Conservation (phyloP, 2,113 vertebrate species). For the Marmota monax region DNA sequence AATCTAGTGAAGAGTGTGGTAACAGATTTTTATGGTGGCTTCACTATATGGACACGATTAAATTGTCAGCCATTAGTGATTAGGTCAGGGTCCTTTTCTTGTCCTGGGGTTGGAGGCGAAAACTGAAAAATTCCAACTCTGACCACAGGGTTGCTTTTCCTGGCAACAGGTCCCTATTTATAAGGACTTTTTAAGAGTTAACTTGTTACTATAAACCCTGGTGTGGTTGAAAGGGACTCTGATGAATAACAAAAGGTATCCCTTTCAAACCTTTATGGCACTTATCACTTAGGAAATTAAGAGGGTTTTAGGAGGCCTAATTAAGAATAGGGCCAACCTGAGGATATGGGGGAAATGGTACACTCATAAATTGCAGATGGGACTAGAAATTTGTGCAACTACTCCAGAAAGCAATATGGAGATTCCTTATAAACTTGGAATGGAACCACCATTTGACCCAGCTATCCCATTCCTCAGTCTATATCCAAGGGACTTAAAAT, state of each 20-base stretch:
- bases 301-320: background rate
- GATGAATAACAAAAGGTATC: background rate
- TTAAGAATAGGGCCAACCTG: background rate
- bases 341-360: too few relatives aligned
- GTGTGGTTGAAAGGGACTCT: background rate
- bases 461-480: too few relatives aligned
- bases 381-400: too few relatives aligned
- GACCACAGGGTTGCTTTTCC: background rate
- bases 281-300: slow-evolving; percentile 10
- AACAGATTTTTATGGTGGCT: background rate
- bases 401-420: too few relatives aligned
- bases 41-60: background rate
- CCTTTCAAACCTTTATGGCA: background rate
- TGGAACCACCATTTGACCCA: too few relatives aligned
- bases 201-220: background rate
- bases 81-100: background rate
- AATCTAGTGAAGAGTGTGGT: background rate
- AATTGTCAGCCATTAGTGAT: background rate
- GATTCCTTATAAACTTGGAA: too few relatives aligned
- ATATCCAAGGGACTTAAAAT: too few relatives aligned
- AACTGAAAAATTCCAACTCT: background rate
- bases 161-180: background rate
- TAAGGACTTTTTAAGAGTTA: background rate
- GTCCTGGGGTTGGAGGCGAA: background rate
- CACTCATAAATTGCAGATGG: too few relatives aligned